Conservation (phyloP, 2,113 vertebrate genomes). For the Carettochelys insculpta region DNA sequence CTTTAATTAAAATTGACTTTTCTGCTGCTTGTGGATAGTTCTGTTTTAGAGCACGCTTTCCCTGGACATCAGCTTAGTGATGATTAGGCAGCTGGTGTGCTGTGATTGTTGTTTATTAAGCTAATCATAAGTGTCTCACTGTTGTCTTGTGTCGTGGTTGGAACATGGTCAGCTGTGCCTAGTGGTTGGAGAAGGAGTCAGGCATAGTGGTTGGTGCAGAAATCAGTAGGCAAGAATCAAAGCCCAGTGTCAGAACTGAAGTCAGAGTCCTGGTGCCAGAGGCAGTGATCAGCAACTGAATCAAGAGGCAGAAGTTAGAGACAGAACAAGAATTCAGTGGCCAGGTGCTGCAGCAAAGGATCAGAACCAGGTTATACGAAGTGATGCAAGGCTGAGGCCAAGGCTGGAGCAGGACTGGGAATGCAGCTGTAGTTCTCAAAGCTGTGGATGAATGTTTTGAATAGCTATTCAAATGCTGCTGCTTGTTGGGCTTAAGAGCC, state of each 20-base stretch:
- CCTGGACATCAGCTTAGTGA: background rate
- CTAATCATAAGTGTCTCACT: background rate
- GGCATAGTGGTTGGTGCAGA: background rate
- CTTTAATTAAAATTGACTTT: background rate
- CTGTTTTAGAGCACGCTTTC: background rate
- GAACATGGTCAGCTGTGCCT: background rate
- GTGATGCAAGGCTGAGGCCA: background rate
- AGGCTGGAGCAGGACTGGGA: background rate
- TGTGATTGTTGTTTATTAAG: background rate
- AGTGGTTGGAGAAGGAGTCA: background rate
- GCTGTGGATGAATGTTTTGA: background rate
- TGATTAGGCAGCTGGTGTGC: background rate
- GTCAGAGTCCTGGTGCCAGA: background rate
- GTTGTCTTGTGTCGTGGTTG: background rate
- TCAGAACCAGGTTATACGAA: background rate
- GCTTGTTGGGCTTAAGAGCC: background rate
- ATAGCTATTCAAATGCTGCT: background rate
- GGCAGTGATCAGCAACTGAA: background rate
- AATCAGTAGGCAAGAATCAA: background rate
- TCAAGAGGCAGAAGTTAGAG: background rate
- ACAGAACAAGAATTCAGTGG: background rate
- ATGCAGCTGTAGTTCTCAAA: background rate
- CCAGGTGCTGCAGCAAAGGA: background rate
- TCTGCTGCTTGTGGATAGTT: background rate
- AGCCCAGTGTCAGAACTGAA: background rate